Conservation (phyloP, 2,888 invertebrate species). For the Eristalinus sepulchralis region DNA sequence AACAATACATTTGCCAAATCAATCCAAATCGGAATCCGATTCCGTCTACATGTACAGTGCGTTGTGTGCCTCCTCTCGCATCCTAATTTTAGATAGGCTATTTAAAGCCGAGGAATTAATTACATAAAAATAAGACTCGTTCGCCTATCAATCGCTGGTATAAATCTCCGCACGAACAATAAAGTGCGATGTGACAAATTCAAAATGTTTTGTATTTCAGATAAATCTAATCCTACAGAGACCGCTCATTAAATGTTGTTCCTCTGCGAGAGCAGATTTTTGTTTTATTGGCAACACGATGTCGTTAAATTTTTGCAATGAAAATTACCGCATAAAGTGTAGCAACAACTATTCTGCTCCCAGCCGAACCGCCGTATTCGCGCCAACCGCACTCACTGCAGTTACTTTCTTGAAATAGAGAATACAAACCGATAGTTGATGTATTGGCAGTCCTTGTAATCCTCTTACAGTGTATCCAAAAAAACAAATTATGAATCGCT, state of each 20-base stretch:
- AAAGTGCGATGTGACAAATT: constrained; percentile 42
- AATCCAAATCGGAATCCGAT: constrained; percentile 21
- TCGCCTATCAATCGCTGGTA: constrained; percentile 13
- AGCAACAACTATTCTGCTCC: constrained; percentile 6
- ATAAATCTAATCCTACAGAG: constrained; percentile 5
- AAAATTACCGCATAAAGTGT: background rate
- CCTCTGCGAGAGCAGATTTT: background rate
- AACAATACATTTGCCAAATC: constrained; percentile 32
- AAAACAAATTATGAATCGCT: background rate
- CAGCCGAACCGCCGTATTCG: background rate
- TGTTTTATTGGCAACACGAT: background rate
- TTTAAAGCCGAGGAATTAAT: constrained; percentile 37
- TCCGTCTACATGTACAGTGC: background rate
- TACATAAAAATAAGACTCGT: constrained; percentile 28
- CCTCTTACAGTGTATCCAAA: constrained; percentile 50
- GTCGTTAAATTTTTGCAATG: background rate
- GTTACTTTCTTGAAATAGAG: background rate
- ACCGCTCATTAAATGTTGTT: background rate
- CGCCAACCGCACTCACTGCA: background rate
- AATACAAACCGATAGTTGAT: constrained; percentile 42
- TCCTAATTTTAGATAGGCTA: constrained; percentile 39
- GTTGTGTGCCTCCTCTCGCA: background rate
- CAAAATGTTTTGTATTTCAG: constrained; percentile 18
- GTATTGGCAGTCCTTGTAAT: constrained; percentile 21
- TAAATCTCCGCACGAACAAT: constrained; percentile 33